Conservation (phyloP, 2,888 invertebrate species). For the Caenorhabditis parvicauda region DNA sequence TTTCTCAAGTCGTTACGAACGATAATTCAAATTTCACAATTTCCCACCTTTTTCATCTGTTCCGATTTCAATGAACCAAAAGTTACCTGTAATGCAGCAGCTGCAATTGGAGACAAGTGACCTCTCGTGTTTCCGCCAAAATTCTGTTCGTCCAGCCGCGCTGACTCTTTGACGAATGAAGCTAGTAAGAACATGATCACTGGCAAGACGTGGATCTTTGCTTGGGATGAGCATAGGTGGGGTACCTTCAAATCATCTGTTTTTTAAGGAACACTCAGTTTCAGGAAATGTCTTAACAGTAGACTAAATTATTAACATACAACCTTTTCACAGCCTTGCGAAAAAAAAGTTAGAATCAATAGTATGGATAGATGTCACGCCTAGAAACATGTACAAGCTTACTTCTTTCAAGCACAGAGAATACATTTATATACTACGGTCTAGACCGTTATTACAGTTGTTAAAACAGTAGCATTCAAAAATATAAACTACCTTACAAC, state of each 20-base stretch:
- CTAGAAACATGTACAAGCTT: too few relatives aligned
- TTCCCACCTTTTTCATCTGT: too few relatives aligned
- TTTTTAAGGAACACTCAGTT: not conserved
- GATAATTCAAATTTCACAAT: too few relatives aligned
- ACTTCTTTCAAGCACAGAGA: too few relatives aligned
- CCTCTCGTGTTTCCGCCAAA: slow-evolving; percentile 70
- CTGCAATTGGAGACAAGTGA: slow-evolving; percentile 56
- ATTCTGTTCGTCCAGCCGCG: slow-evolving; percentile 68
- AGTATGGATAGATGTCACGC: too few relatives aligned
- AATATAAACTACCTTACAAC: too few relatives aligned
- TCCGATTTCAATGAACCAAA: not conserved
- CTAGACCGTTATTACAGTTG: too few relatives aligned
- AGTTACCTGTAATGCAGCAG: slow-evolving; percentile 75
- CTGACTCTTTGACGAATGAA: slow-evolving; percentile 82
- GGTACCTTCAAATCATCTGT: slow-evolving; percentile 33
- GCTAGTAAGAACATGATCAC: slow-evolving; percentile 86
- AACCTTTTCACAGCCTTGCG: too few relatives aligned
- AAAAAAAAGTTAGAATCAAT: too few relatives aligned
- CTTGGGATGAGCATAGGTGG: slow-evolving; percentile 34
- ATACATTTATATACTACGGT: too few relatives aligned
- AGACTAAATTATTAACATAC: not conserved
- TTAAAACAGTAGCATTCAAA: too few relatives aligned
- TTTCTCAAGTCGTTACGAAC: too few relatives aligned
- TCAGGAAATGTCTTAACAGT: not conserved
- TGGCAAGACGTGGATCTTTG: slow-evolving; percentile 83